Conservation (phyloP, 2,113 vertebrate species). For the Edolisoma coerulescens region DNA sequence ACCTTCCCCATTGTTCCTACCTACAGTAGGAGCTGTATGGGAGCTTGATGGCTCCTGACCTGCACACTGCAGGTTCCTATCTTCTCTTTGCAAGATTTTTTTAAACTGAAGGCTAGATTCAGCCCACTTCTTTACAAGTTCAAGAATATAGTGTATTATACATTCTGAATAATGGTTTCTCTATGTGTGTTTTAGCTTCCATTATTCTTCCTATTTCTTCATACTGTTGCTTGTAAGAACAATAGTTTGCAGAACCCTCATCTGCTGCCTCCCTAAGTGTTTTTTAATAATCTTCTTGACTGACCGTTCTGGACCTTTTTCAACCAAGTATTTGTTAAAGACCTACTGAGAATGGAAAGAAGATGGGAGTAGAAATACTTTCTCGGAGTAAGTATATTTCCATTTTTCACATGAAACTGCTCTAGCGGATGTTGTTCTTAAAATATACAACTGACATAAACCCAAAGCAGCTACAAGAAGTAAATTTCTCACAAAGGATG, state of each 20-base stretch:
- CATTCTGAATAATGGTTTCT: not conserved
- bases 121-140: not conserved
- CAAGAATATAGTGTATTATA: not conserved
- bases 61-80: not conserved
- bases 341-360: not conserved
- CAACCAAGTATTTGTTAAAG: not conserved
- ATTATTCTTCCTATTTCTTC: not conserved
- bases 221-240: not conserved
- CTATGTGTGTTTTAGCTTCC: not conserved
- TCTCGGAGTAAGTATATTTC: slow-evolving; percentile 51
- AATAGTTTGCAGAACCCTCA: not conserved
- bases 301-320: not conserved
- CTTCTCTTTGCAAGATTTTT: not conserved
- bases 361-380: not conserved
- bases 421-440: slow-evolving; percentile 43
- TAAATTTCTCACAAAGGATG: slow-evolving; percentile 40
- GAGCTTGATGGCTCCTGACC: not conserved
- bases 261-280: not conserved
- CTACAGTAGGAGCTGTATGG: not conserved
- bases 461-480: slow-evolving; percentile 43
- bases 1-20: not conserved
- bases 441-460: slow-evolving; percentile 49
- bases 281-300: not conserved
- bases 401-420: slow-evolving; percentile 56
- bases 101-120: not conserved